Evolutionary conservation across 2,888 invertebrate species (phyloP).

Genomic region (Copidosoma aretas): DNA sequence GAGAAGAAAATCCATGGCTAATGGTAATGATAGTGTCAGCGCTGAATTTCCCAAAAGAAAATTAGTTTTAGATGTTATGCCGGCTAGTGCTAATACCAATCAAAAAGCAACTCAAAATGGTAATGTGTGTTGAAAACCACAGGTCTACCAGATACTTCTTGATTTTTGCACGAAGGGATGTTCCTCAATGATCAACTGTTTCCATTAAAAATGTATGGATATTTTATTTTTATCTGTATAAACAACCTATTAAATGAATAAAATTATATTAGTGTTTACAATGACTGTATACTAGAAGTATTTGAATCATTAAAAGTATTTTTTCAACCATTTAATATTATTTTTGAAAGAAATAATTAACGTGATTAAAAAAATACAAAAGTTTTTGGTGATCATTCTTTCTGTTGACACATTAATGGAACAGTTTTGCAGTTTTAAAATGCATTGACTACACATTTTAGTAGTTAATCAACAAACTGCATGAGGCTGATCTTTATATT

Average conservation of each 20-base stretch:
- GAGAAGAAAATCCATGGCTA: constrained; percentile 66
- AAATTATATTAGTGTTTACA: too few species aligned
- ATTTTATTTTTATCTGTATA: not conserved
- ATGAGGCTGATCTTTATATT: not conserved
- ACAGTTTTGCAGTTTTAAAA: not conserved
- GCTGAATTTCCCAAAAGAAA: constrained; percentile 55
- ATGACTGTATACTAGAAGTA: not conserved
- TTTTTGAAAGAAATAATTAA: too few species aligned
- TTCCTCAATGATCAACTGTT: constrained; percentile 15
- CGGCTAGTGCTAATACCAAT: constrained; percentile 43
- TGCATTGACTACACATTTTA: not conserved
- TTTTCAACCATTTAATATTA: too few species aligned
- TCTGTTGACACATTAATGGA: not conserved
- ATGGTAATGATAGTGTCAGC: constrained; percentile 46
- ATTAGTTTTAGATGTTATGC: constrained; percentile 52
- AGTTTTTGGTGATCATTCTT: too few species aligned
- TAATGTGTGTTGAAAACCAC: constrained; percentile 25
- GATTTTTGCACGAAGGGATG: constrained; percentile 1
- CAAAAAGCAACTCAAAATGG: constrained; percentile 51
- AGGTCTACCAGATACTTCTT: not conserved
- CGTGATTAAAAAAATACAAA: too few species aligned
- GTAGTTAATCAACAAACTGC: too few species aligned
- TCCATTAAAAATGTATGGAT: constrained; percentile 24
- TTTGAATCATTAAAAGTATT: not conserved
- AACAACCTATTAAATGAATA: too few species aligned